Conservation (phyloP, 2,113 vertebrate species). For the Ranitomeya variabilis region DNA sequence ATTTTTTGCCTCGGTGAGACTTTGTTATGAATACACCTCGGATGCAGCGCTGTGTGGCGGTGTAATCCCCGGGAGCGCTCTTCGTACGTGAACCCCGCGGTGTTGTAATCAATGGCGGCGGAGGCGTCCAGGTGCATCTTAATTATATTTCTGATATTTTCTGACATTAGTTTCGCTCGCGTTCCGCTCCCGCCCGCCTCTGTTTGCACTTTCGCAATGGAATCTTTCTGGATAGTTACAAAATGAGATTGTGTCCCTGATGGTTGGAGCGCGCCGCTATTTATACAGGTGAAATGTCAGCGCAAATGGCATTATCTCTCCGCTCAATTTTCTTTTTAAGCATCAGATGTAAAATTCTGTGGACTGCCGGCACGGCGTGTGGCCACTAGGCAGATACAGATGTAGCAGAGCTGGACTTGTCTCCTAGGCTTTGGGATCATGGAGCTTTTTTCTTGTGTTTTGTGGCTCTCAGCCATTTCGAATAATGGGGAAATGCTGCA, state of each 20-base stretch:
- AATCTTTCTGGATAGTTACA: not conserved
- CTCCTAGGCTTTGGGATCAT: no score
- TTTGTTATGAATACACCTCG: not conserved
- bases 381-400: not conserved
- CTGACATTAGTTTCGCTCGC: conserved; percentile 9
- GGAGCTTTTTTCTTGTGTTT: no score
- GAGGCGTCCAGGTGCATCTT: conserved; percentile 11
- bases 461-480: no score
- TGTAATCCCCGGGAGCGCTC: not conserved
- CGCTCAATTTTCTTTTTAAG: not conserved
- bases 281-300: conserved; percentile 33
- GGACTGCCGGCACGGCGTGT: not conserved
- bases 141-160: conserved; percentile 39
- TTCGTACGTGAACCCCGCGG: not conserved
- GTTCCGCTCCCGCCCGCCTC: not conserved
- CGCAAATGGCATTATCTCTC: conserved; percentile 15
- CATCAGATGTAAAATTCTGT: not conserved
- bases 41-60: not conserved
- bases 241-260: conserved; percentile 27
- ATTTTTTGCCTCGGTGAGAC: not conserved
- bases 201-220: conserved; percentile 20
- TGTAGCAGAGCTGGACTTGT: not conserved
- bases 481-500: no score
- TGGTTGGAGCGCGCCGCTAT: not conserved
- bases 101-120: not conserved